phyloP scores from a whole-genome alignment of 2,888 invertebrate species.

The Sinodicranocentrus sp. region DNA sequence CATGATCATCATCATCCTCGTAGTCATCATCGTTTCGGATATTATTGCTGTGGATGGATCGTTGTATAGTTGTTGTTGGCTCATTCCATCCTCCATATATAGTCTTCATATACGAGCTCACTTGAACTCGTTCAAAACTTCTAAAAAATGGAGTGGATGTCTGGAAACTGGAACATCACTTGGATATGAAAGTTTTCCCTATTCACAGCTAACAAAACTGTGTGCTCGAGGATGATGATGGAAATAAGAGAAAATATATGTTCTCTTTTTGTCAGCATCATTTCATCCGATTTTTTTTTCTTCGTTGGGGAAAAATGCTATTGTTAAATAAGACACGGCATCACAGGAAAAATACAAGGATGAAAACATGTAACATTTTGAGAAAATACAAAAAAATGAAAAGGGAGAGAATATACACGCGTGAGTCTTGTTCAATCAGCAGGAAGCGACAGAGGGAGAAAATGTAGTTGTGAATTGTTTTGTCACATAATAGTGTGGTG shows the following conservation, averaged over 20 bases:
- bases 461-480: constrained; percentile 5
- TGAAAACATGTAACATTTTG: not conserved
- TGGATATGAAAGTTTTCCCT: not conserved
- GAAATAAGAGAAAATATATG: not conserved
- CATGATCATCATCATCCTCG: constrained; percentile 1
- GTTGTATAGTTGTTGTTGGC: constrained; percentile 28
- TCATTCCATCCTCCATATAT: not conserved
- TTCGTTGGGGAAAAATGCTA: no score
- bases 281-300: constrained; percentile 5
- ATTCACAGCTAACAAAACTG: not conserved
- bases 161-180: not conserved
- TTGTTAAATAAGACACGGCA: no score
- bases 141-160: constrained; percentile 2
- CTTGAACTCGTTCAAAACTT: not conserved
- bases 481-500: constrained; percentile 1
- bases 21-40: constrained; percentile 23
- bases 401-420: not conserved
- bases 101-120: not conserved
- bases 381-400: no score
- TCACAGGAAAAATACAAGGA: not conserved
- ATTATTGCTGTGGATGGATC: constrained; percentile 27
- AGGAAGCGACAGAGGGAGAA: not conserved
- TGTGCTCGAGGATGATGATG: not conserved
- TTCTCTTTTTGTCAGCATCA: constrained; percentile 24
- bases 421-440: constrained; percentile 9